These are phyloP conservation scores for Caiman crocodilus DNA, from an alignment of 2,797 vertebrate species.

Conservation along the genomic window DNA sequence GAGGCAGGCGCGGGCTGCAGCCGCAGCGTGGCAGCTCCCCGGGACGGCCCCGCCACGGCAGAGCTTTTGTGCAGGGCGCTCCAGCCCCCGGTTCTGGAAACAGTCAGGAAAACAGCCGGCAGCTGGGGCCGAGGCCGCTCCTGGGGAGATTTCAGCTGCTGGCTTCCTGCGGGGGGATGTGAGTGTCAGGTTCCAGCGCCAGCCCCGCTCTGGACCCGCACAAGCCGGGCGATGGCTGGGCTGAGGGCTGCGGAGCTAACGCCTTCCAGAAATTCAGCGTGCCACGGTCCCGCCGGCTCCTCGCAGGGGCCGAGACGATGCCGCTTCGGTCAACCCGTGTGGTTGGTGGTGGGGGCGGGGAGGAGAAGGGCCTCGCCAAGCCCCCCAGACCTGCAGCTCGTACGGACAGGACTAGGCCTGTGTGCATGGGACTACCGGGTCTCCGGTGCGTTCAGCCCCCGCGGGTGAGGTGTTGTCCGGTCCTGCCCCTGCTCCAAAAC, in stretches of 20 bases:
- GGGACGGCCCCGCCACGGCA: too few species aligned
- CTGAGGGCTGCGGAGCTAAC: slow-evolving; percentile 18
- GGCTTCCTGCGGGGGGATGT: slow-evolving; percentile 22
- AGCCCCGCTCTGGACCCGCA: slow-evolving; percentile 3
- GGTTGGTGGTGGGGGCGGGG: accelerated
- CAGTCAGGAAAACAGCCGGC: slow-evolving; percentile 74
- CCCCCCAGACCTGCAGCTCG: not conserved
- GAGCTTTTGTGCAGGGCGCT: not conserved
- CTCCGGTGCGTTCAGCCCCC: not conserved
- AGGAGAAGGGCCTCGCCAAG: not conserved
- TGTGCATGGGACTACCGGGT: too few species aligned
- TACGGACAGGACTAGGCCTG: too few species aligned
- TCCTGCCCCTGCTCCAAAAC: not conserved
- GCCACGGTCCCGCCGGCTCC: not conserved
- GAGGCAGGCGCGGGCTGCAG: not conserved
- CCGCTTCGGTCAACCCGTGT: accelerated
- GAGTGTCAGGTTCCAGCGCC: slow-evolving; percentile 26
- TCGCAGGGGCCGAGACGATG: not conserved
- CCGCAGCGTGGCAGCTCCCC: not conserved
- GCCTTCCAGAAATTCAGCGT: not conserved
- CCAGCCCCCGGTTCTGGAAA: slow-evolving; percentile 73
- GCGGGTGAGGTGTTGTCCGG: not conserved
- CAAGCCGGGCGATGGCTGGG: slow-evolving; percentile 18
- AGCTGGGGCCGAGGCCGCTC: slow-evolving; percentile 62
- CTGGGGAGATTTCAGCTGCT: slow-evolving; percentile 25